These are phyloP conservation scores for Watersipora subatra DNA, from an alignment of 1,140 invertebrate species.

Conservation along the genomic window DNA sequence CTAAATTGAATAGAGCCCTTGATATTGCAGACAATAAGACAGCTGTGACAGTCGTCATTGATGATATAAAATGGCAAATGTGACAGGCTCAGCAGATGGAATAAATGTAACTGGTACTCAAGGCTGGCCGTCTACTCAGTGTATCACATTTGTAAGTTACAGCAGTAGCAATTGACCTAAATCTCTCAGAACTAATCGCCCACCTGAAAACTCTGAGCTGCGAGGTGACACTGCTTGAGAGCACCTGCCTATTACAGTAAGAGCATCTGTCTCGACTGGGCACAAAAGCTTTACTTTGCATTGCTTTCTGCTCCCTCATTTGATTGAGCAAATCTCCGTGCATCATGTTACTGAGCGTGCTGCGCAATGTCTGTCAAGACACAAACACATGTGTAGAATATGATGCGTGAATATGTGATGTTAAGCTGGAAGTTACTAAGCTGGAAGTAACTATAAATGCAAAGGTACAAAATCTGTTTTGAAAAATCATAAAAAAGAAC, in stretches of 20 bases:
- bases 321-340: conserved; percentile 39
- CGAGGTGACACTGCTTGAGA: conserved; percentile 13
- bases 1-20: no score
- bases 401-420: no score
- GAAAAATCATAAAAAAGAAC: not conserved
- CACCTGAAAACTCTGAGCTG: conserved; percentile 33
- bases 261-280: conserved; percentile 29
- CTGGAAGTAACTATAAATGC: not conserved
- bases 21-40: no score
- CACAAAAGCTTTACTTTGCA: conserved; percentile 29
- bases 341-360: conserved; percentile 40
- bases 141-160: no score
- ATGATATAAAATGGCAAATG: no score
- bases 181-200: no score
- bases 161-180: no score
- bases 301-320: conserved; percentile 23
- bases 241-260: conserved; percentile 28
- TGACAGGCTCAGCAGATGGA: no score
- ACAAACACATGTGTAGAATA: no score
- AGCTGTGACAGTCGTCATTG: no score
- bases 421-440: not conserved
- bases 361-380: conserved; percentile 34
- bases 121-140: no score
- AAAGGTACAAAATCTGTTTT: not conserved
- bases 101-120: no score